Evolutionary conservation across 2,113 vertebrate genomes (phyloP), one percentile per base, ranked within the genome.

Genomic region (Loxodonta africana): DNA sequence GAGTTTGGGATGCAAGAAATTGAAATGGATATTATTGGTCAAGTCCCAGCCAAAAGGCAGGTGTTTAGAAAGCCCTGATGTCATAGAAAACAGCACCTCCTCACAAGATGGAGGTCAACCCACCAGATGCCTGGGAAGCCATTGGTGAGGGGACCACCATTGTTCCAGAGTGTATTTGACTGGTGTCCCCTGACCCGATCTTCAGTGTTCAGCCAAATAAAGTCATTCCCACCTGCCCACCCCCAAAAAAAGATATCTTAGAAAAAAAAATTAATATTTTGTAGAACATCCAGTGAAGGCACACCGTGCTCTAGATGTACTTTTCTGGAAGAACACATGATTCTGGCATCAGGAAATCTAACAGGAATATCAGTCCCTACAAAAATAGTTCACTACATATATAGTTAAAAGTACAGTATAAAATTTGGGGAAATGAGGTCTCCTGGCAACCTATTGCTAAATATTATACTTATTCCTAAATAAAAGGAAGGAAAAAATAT

Each of bases 401-500:
- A 25, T 33, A 92, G 21, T 53, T 78, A 78, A 92, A 1, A 82
- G 20, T 69, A 8, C 14, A 77, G 0, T 86, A 4, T 73, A 95
- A 95, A 89, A 21, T 53, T 81, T 28, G 14, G 1, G 26, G 74
- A 88, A 95, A 26, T 74, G 11, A 65, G 8, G 15, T 93, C 7
- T 77, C 9, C 8, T 91, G 14, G 48, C 23, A 60, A 84, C 87
- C 21, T 77, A 6, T 92, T 87, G 18, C 25, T 77, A 74, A 77
- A 80, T 90, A 87, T 81, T 76, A 20, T 71, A 57, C 85, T 93
- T 92, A 76, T 91, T 62, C 11, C 6, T 92, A 63, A 81, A 57
- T 65, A 18, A 90, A 91, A 69, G 65, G 5, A 73, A 17, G 21
- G 18, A 11, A 26, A 41, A 37, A 94, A 21, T 78, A 37, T 37